phyloP scores from a whole-genome alignment of 2,113 vertebrate genomes.

The Chascanopsetta lugubris region DNA sequence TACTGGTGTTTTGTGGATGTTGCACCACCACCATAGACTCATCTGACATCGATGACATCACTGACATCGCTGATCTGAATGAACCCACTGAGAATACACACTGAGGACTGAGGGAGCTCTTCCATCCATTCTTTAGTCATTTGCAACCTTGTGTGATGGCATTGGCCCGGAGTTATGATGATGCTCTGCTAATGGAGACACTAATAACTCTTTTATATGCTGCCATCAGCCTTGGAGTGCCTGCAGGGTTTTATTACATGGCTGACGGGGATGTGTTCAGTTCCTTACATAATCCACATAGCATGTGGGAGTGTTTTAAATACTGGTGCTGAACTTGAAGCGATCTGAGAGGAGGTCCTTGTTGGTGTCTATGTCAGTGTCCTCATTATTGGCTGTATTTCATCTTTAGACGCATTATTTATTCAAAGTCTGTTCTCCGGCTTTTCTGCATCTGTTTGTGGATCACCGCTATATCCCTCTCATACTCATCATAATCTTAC shows the following conservation, averaged over 20 bases:
- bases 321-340: neutral
- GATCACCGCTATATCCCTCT: neutral
- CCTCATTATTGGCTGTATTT: neutral
- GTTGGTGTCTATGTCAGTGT: constrained; percentile 1
- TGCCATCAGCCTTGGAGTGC: constrained; percentile 20
- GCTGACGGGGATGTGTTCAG: constrained; percentile 10
- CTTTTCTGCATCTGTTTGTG: neutral
- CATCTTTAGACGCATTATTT: constrained; percentile 12
- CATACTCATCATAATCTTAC: neutral
- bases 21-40: neutral
- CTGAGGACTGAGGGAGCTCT: neutral
- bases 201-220: constrained; percentile 41
- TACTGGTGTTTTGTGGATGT: neutral
- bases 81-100: neutral
- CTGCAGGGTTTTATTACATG: constrained; percentile 30
- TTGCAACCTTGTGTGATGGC: constrained; percentile 4
- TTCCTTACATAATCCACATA: constrained; percentile 3
- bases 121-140: constrained; percentile 8
- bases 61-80: neutral
- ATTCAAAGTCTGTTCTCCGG: neutral
- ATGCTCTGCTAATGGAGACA: constrained; percentile 46
- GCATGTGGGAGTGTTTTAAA: constrained; percentile 7
- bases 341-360: constrained; percentile 17
- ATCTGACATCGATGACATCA: too few relatives aligned
- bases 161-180: constrained; percentile 34